Base-by-base conservation (phyloP, 30 jellyfish, hydroid and myxozoan genomes). In the Aurelia aurita region DNA sequence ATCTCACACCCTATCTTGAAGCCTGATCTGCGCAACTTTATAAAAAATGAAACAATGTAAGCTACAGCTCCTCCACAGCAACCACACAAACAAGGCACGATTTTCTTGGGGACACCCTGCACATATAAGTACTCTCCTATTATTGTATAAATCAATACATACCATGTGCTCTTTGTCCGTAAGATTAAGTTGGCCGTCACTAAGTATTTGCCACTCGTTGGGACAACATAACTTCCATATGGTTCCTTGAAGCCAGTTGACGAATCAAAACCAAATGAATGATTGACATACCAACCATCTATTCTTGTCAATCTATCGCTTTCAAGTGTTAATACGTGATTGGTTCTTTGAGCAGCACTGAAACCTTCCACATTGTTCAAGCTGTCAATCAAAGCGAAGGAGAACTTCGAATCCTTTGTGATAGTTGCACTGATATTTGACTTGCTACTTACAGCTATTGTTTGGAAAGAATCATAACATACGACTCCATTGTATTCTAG, bases 171-270 rank as follows among this genome's bases (percentile, higher is more conserved):
- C 3, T 59, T 43, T 32, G 86, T 45, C 54, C 45, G 44, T 64
- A 83, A 61, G 18, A 83, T 74, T 27, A 83, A 59, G 29, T 70
- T 83, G 21, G 81, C 80, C 19, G 93, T 55, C 10, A 63, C 82
- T 2, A 83, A 61, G 32, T 83, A 70, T 22, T 26, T 70, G 28
- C 93, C 93, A 70, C 66, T 58, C 18, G 73, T 25, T 6, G 45
- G 70, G 29, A 63, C 80, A 7, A 69, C 22, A 71, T 55, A 83
- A 60, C 86, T 55, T 0, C 84, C 93, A 83, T 57, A 83, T 9
- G 93, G 93, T 26, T 21, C 43, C 34, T 27, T 58, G 67, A 83
- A 83, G 28, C 93, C 93, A 63, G 60, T n/a, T 3, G 93, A 44
- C 3, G 86, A 70, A 49, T 83, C 93, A 45, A 69, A 83, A 44